Percentiles rank a stretch among this genome's conserved stretches.
Evolutionary conservation across 2,797 vertebrate species (phyloP).

Genomic region (Mormyrus hasselquistii): DNA sequence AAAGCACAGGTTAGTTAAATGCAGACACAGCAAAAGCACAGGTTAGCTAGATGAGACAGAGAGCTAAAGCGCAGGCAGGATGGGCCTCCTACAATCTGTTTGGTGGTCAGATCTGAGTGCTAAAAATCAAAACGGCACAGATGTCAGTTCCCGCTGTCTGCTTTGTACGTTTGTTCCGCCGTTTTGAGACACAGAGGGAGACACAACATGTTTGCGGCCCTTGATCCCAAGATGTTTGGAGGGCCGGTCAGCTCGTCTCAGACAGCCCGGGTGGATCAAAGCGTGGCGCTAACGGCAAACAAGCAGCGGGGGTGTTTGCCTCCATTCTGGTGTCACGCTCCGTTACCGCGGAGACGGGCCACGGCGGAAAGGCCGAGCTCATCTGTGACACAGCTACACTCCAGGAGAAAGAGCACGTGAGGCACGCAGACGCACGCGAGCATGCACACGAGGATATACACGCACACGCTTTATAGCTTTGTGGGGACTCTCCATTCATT

Average conservation of each 20-base stretch:
- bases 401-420: conserved; percentile 9
- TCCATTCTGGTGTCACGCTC: conserved; percentile 39
- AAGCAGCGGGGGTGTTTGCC: conserved; percentile 41
- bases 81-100: background rate
- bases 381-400: conserved; percentile 20
- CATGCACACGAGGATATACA: conserved; percentile 15
- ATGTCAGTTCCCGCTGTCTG: background rate
- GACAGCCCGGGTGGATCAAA: conserved; percentile 45
- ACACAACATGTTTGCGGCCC: conserved; percentile 39
- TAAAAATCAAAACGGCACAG: conserved; percentile 1
- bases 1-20: background rate
- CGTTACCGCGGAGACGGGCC: conserved; percentile 21
- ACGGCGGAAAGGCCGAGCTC: conserved; percentile 1
- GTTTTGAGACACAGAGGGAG: conserved; percentile 25
- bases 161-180: conserved; percentile 35
- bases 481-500: no score
- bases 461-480: background rate
- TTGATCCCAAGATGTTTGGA: conserved; percentile 45
- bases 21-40: background rate
- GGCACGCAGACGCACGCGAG: conserved; percentile 17
- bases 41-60: background rate
- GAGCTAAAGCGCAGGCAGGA: background rate
- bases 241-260: conserved; percentile 30
- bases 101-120: background rate
- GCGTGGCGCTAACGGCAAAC: conserved; percentile 42